Base-by-base conservation (phyloP, 2,113 vertebrate genomes). In the Hippocampus mohnikei region DNA sequence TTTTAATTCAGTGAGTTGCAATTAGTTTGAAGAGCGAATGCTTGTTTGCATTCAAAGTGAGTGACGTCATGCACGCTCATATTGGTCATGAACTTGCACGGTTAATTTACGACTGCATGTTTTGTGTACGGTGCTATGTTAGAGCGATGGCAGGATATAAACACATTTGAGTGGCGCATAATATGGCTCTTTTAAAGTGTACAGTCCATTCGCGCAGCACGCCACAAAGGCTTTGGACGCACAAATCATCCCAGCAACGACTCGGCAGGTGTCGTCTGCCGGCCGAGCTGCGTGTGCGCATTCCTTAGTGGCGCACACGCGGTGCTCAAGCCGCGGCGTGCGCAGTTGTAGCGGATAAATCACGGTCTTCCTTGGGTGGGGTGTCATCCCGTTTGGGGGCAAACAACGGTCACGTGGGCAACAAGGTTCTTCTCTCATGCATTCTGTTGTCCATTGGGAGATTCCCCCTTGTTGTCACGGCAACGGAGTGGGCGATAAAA, bases 381-480 rank as follows among this genome's bases (percentile, higher is more conserved):
- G 71, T 79, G 78, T 81, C 81, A 85, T 80, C 85, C 78, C 79
- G 71, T 52, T 23, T 12, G 2, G 66, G 75, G 67, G 84, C 74
- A 75, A 69, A 85, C 83, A 90, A 87, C 91, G 70, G 69, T 90
- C 85, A 90, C 90, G 90, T 89, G 87, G 86, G 64, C 79, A 64
- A 90, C 90, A 88, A 87, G 88, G 85, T 85, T 67, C 56, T 70
- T 56, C 76, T 77, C 74, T 74, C 79, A 76, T 67, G 55, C 42
- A 46, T 58, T 76, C 88, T 79, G 91, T 89, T 92, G 90, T 91
- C 69, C 56, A 2, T 21, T 15, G 16, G 9, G 63, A 81, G 84
- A 90, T 91, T 90, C 86, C 81, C 73, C 69, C 60, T 71, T 71
- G 85, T 89, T 48, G 79, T 72, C 87, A 61, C 13, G 83, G 83